Evolutionary conservation across 2,113 vertebrate genomes (phyloP).

Genomic region (Leucopsar rothschildi): DNA sequence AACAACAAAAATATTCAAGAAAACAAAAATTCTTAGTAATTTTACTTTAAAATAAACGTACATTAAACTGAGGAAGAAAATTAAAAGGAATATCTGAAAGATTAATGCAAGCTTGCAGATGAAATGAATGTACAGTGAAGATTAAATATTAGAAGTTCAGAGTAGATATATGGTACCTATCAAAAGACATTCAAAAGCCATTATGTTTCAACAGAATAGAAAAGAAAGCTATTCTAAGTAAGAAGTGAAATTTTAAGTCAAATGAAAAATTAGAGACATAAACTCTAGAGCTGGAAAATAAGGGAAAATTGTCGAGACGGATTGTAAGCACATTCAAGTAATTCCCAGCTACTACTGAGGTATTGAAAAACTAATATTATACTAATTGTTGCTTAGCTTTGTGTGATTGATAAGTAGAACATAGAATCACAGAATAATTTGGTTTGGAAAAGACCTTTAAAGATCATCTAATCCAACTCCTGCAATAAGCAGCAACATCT

Average conservation of each 20-base stretch:
- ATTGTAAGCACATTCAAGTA: not conserved
- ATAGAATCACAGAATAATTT: not conserved
- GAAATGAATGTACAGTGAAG: not conserved
- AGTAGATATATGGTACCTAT: not conserved
- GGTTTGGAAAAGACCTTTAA: not conserved
- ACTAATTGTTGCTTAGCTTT: not conserved
- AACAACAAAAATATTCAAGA: not conserved
- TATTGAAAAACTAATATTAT: not conserved
- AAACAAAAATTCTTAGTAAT: not conserved
- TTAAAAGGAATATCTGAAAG: not conserved
- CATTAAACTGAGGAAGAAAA: not conserved
- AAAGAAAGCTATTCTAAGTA: not conserved
- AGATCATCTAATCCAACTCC: not conserved
- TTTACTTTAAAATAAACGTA: not conserved
- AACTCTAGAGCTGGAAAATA: not conserved
- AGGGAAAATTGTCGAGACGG: not conserved
- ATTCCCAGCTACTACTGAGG: not conserved
- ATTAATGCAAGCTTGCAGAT: not conserved
- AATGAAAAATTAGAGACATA: not conserved
- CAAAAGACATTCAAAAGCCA: not conserved
- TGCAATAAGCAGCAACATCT: not conserved
- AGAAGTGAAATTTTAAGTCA: not conserved
- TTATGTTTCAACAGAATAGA: not conserved
- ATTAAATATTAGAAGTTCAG: not conserved
- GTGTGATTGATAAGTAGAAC: not conserved